Base-by-base conservation (phyloP, 64 coral and sea anemone genomes). In the Porites lutea region DNA sequence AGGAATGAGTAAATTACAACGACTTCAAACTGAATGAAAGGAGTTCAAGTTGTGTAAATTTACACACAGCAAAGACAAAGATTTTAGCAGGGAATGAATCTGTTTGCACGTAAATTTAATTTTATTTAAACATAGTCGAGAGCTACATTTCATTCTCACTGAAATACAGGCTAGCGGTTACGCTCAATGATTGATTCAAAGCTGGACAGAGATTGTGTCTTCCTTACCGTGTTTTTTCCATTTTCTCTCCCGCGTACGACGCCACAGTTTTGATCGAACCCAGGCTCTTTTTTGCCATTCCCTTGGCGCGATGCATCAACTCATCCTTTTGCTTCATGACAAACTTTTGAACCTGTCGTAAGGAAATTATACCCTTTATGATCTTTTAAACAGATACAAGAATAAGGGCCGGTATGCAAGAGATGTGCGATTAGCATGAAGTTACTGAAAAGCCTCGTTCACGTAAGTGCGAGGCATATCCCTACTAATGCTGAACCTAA, bases 201-300 rank as follows among this genome's bases (percentile, higher is more conserved):
- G 5, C 53, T 7, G 53, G 53, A 55, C 5, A 55, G 2, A 55
- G 5, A 11, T 57, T 74, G 18, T 48, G 9, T 22, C 46, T 49
- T 82, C 65, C 87, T 87, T 86, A 95, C 96, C 77, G 88, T 45
- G 88, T 76, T 46, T 91, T 84, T 43, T 98, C 93, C 8, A 92
- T 72, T 3, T 95, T 89, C 49, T 95, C 79, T 65, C 93, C 96
- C 19, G 92, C 96, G 71, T 86, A 94, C 9, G 92, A 89, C 49
- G 87, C 92, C 53, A 98, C 96, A n/a, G 96, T 95, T 87, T 98
- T 91, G 51, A 98, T 77, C 7, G 89, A 87, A 8, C 70, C 44
- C 90, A 93, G 48, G 19, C 91, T 75, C 71, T 93, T 86, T 37
- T 75, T 85, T 11, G 91, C 83, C 37, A 95, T 37, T 21, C 59